phyloP scores from a whole-genome alignment of 2,888 invertebrate species.

The Calliopum simillimum region DNA sequence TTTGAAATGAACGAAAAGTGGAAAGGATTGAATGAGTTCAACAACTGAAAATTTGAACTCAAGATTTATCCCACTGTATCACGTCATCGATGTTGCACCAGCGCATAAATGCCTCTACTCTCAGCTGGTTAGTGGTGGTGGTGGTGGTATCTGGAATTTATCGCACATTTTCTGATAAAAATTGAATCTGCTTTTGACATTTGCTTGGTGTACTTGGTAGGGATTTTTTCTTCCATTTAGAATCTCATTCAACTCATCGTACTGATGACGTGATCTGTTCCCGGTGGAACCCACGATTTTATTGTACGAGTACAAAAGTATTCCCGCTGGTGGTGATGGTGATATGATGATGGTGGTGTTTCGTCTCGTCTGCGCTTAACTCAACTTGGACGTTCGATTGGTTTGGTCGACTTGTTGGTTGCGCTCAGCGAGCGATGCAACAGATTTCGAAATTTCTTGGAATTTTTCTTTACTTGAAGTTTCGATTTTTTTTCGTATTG shows the following conservation, averaged over 20 bases:
- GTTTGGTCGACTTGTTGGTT: no score
- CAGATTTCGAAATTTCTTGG: conserved; percentile 15
- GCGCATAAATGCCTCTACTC: no score
- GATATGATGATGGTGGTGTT: neutral
- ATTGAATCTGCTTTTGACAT: conserved; percentile 24
- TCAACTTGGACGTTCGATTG: no score
- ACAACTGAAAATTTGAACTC: no score
- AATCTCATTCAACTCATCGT: conserved; percentile 2
- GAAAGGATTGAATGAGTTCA: no score
- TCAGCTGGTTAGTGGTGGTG: no score
- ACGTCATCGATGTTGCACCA: no score
- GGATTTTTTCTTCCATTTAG: conserved; percentile 7
- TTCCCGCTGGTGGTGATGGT: conserved; percentile 20
- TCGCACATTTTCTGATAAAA: conserved; percentile 14
- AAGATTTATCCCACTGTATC: no score
- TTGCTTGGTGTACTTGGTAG: conserved; percentile 1
- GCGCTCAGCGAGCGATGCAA: no score
- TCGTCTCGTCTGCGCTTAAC: neutral
- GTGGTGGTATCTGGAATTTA: conserved; percentile 28
- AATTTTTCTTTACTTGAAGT: conserved; percentile 20
- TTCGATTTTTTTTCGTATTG: conserved; percentile 9
- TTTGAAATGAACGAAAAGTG: no score
- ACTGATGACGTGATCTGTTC: conserved; percentile 30
- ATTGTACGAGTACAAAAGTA: neutral
- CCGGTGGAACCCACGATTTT: conserved; percentile 25